Evolutionary conservation across 2,113 vertebrate species (phyloP).

Genomic region (Limanda limanda): DNA sequence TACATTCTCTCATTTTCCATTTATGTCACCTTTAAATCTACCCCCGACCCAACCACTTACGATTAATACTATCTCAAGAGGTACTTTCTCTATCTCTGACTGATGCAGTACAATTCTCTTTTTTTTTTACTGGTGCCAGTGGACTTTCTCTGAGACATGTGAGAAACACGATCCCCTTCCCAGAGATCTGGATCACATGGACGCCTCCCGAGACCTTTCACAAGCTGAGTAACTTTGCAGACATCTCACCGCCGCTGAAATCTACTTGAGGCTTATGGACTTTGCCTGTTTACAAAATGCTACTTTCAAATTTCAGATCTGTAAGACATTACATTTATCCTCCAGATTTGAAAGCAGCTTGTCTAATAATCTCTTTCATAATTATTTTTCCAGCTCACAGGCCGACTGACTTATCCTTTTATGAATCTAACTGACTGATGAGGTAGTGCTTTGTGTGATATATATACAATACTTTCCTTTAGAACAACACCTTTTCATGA

Average conservation of each 20-base stretch:
- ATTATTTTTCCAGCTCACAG: conserved; percentile 23
- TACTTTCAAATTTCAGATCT: conserved; percentile 40
- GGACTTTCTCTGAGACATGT: conserved; percentile 55
- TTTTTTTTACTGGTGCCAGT: background rate
- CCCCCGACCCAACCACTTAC: background rate
- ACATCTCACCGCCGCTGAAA: conserved; percentile 55
- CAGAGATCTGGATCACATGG: conserved; percentile 65
- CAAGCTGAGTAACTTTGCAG: conserved; percentile 76
- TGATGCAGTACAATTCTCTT: background rate
- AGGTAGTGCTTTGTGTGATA: background rate
- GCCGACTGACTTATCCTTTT: background rate
- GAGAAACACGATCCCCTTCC: conserved; percentile 69
- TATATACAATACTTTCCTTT: background rate
- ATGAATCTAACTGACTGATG: conserved; percentile 1
- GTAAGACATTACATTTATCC: conserved; percentile 60
- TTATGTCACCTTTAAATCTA: background rate
- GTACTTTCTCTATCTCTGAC: conserved; percentile 7
- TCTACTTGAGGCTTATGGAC: conserved; percentile 59
- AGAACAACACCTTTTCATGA: background rate
- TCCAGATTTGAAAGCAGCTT: conserved; percentile 36
- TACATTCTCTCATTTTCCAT: background rate
- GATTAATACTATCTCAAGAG: background rate
- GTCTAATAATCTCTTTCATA: conserved; percentile 40
- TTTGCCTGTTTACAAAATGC: conserved; percentile 50
- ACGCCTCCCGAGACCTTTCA: conserved; percentile 48